Percentiles rank a stretch among this genome's conserved stretches.
Conservation (phyloP, 1,140 invertebrate genomes). For the Ostrea edulis region DNA sequence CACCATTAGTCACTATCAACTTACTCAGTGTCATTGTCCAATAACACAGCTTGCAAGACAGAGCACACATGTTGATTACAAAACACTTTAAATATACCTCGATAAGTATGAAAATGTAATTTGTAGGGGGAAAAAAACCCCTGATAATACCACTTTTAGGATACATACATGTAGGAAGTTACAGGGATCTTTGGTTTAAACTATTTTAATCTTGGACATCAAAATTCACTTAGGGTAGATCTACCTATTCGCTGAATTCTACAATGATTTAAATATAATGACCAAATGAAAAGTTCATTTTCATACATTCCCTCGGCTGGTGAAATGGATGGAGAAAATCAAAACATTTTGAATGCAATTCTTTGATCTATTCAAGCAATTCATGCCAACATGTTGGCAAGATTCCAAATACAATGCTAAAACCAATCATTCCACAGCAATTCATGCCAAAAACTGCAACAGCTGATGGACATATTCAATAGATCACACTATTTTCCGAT, state of each 20-base stretch:
- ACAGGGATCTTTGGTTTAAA: background rate
- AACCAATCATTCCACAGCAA: background rate
- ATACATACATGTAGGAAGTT: too few relatives aligned
- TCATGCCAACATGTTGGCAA: background rate
- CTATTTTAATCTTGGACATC: background rate
- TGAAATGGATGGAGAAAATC: background rate
- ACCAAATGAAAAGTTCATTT: background rate
- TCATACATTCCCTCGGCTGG: background rate
- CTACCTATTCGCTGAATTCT: background rate
- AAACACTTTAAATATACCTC: too few relatives aligned
- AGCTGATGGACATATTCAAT: background rate
- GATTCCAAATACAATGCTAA: background rate
- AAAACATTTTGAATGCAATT: conserved; percentile 1
- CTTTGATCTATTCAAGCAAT: background rate
- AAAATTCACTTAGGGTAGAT: background rate
- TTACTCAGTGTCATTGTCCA: background rate
- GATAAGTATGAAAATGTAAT: too few relatives aligned
- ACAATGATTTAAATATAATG: background rate
- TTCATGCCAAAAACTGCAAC: background rate
- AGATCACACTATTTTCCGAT: background rate
- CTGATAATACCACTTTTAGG: too few relatives aligned
- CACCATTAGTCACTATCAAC: background rate
- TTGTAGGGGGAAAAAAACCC: too few relatives aligned
- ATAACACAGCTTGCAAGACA: background rate
- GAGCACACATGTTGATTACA: background rate